These are phyloP conservation scores for Platycheirus albimanus DNA, from an alignment of 2,888 invertebrate genomes.

Conservation along the genomic window DNA sequence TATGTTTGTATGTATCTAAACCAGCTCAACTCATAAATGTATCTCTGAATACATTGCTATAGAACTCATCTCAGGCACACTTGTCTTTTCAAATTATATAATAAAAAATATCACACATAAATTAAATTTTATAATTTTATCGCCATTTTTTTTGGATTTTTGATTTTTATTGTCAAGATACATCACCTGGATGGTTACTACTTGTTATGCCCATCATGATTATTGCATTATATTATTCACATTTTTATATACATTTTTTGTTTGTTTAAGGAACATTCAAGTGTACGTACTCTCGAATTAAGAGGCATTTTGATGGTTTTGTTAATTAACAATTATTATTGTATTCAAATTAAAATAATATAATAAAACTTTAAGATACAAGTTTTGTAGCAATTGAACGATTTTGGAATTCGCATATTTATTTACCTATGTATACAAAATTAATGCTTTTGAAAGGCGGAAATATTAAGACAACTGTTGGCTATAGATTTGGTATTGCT, in stretches of 20 bases:
- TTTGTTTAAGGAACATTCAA: conserved; percentile 3
- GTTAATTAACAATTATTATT: conserved; percentile 47
- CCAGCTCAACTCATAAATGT: not conserved
- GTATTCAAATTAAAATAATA: conserved; percentile 41
- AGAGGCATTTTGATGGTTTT: conserved; percentile 5
- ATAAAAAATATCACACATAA: conserved; percentile 14
- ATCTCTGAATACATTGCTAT: too few species aligned
- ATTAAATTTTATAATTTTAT: conserved; percentile 12
- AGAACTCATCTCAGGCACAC: conserved; percentile 11
- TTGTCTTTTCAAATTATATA: conserved; percentile 21
- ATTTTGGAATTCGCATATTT: conserved; percentile 5
- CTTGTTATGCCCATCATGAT: conserved; percentile 43
- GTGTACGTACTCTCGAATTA: conserved; percentile 9
- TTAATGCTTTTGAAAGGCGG: conserved; percentile 34
- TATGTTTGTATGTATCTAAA: not conserved
- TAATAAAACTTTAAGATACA: conserved; percentile 13
- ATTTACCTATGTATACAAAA: not conserved
- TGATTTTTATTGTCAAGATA: not conserved
- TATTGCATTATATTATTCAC: not conserved
- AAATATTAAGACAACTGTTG: conserved; percentile 23
- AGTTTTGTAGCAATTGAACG: conserved; percentile 9
- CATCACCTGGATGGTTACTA: conserved; percentile 19
- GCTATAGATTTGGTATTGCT: not conserved
- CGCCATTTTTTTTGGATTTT: not conserved
- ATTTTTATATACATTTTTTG: not conserved